These are phyloP conservation scores for Drosophila ercepeae DNA, from an alignment of 1,140 invertebrate genomes.

Conservation along the genomic window DNA sequence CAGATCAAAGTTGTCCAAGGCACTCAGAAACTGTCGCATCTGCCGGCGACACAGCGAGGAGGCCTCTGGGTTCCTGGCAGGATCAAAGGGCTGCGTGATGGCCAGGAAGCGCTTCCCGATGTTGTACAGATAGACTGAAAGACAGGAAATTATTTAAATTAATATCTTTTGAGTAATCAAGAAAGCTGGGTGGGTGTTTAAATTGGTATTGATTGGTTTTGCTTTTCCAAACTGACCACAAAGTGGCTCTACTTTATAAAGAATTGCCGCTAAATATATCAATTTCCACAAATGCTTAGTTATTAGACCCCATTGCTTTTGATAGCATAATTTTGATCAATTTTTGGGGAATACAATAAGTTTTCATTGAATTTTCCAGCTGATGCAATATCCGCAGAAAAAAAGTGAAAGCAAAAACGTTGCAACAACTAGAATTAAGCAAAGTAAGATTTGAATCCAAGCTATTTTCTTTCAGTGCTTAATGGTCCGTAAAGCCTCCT, in stretches of 20 bases:
- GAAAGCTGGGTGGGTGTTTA: no score
- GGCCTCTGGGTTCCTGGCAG: constrained; percentile 63
- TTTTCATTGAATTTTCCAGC: no score
- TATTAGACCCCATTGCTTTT: not conserved
- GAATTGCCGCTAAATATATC: not conserved
- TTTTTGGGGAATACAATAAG: constrained; percentile 1
- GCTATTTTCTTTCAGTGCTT: not conserved
- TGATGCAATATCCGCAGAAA: not conserved
- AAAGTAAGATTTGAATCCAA: not conserved
- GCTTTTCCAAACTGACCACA: not conserved
- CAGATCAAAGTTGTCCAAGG: constrained; percentile 79
- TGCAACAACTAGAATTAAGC: not conserved
- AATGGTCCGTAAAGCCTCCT: not conserved
- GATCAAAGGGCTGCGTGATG: constrained; percentile 72
- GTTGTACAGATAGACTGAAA: constrained; percentile 71
- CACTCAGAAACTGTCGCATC: constrained; percentile 64
- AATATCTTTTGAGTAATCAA: not conserved
- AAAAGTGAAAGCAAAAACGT: not conserved
- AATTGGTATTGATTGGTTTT: no score
- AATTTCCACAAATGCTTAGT: not conserved
- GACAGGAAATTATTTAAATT: not conserved
- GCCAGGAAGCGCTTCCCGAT: constrained; percentile 69
- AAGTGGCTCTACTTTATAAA: not conserved
- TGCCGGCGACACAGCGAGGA: constrained; percentile 68
- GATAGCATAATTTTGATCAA: not conserved